Evolutionary conservation across 30 jellyfish, hydroid and myxozoan genomes (phyloP).

Genomic region (Aurelia sp.): DNA sequence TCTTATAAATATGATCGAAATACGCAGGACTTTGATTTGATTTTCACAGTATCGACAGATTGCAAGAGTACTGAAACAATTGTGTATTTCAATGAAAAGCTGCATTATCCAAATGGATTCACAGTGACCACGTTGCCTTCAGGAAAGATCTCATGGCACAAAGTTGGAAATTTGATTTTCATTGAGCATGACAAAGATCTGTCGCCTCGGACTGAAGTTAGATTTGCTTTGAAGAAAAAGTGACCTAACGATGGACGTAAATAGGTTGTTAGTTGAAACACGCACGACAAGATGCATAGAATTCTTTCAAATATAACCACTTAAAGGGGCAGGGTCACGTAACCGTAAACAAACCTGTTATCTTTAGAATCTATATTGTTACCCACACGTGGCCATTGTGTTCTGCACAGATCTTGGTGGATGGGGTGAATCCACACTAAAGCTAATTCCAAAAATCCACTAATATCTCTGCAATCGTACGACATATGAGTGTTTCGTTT

Average conservation of each 20-base stretch:
- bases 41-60: constrained; percentile 48
- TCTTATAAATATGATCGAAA: constrained; percentile 53
- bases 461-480: too few species aligned
- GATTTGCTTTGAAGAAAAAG: constrained; percentile 32
- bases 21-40: constrained; percentile 59
- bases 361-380: too few species aligned
- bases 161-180: constrained; percentile 49
- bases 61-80: constrained; percentile 70
- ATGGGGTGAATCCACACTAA: too few species aligned
- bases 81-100: constrained; percentile 71
- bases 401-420: too few species aligned
- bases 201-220: constrained; percentile 48
- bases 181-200: constrained; percentile 55
- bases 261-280: background rate
- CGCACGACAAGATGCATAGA: too few species aligned
- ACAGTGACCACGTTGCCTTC: constrained; percentile 49
- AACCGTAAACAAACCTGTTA: too few species aligned
- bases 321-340: too few species aligned
- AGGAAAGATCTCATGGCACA: constrained; percentile 51
- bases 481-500: too few species aligned
- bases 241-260: background rate
- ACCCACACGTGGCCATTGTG: too few species aligned
- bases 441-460: too few species aligned
- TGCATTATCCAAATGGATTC: constrained; percentile 88
- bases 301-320: too few species aligned